Percentiles rank a stretch among this genome's conserved stretches.
phyloP scores from a whole-genome alignment of 2,797 vertebrate genomes.

The Pterois miles region DNA sequence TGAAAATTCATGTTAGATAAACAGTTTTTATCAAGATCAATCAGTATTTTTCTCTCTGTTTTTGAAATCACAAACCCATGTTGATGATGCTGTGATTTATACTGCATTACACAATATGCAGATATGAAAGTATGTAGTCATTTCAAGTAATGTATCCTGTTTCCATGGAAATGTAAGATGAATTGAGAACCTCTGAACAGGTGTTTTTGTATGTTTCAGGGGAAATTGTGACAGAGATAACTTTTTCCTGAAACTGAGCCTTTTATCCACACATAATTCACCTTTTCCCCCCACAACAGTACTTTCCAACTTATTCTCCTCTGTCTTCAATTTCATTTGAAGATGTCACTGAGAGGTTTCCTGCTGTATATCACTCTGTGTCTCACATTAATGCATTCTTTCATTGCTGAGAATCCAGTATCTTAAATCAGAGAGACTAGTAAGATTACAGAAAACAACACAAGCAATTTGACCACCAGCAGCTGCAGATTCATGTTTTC shows the following conservation, averaged over 20 bases:
- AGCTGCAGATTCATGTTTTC: slow-evolving; percentile 38
- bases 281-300: neutral
- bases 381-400: slow-evolving; percentile 1
- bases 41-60: neutral
- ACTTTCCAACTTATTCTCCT: slow-evolving; percentile 19
- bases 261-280: slow-evolving; percentile 21
- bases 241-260: slow-evolving; percentile 24
- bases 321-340: slow-evolving; percentile 18
- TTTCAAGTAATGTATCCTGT: neutral
- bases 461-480: slow-evolving; percentile 22
- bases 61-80: neutral
- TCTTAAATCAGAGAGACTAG: neutral
- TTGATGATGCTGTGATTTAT: neutral
- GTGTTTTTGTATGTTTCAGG: neutral
- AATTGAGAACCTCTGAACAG: neutral
- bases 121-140: neutral
- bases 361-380: neutral
- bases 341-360: slow-evolving; percentile 26
- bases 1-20: neutral
- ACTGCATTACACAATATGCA: neutral
- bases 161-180: slow-evolving; percentile 4
- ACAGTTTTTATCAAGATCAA: neutral
- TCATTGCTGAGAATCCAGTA: neutral
- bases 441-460: slow-evolving; percentile 20
- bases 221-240: neutral